These are phyloP conservation scores for Andricus grossulariae DNA, from an alignment of 1,140 invertebrate species.

Conservation along the genomic window DNA sequence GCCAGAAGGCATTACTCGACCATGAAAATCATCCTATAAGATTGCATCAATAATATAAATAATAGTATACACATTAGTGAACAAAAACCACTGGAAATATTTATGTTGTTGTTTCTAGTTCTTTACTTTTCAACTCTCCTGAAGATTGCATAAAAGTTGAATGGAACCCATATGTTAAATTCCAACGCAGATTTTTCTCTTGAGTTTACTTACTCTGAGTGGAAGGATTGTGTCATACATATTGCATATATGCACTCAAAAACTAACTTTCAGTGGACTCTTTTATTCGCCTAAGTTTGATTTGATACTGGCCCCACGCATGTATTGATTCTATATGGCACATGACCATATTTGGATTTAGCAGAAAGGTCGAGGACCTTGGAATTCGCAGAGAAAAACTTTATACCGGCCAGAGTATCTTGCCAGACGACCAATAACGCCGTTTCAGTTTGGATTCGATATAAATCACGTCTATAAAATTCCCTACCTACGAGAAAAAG, in stretches of 20 bases:
- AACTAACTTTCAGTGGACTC: background rate
- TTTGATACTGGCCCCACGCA: background rate
- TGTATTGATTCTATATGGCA: constrained; percentile 11
- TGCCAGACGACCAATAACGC: constrained; percentile 3
- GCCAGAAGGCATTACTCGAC: no score
- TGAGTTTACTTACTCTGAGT: background rate
- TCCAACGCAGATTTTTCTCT: background rate
- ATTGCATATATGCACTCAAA: background rate
- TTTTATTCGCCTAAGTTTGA: background rate
- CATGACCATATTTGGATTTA: constrained; percentile 20
- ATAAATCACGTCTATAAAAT: constrained; percentile 15
- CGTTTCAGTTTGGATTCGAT: constrained; percentile 2
- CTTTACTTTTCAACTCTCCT: background rate
- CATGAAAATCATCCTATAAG: no score
- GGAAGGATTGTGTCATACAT: background rate
- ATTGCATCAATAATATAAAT: no score
- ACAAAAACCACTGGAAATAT: no score
- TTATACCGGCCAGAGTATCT: background rate
- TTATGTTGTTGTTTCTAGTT: no score
- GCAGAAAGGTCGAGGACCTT: constrained; percentile 12
- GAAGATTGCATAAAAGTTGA: background rate
- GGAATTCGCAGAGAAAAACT: constrained; percentile 15
- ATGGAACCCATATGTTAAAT: background rate
- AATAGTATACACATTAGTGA: no score
- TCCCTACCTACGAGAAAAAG: background rate